These are phyloP conservation scores for Mus caroli DNA, from an alignment of 2,797 vertebrate species.

Conservation along the genomic window DNA sequence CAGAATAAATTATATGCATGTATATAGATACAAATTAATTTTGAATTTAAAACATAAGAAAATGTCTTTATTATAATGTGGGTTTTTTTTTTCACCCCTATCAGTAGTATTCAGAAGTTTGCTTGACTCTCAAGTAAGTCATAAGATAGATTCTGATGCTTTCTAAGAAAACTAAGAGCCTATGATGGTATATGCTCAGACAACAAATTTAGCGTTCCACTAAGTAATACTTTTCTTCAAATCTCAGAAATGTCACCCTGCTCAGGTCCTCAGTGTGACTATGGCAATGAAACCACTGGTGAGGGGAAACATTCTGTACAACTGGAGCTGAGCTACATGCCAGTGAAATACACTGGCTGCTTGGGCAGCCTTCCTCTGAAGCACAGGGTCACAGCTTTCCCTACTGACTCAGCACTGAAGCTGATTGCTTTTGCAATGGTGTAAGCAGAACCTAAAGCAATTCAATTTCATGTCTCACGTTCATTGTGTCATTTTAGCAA, in stretches of 20 bases:
- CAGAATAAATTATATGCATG: not conserved
- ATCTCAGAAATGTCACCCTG: not conserved
- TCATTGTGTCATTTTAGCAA: not conserved
- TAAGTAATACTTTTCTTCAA: not conserved
- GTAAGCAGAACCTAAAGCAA: not conserved
- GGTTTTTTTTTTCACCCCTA: too few species aligned
- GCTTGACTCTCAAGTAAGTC: not conserved
- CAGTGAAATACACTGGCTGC: not conserved
- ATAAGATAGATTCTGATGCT: too few species aligned
- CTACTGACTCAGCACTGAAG: not conserved
- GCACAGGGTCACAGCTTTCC: too few species aligned
- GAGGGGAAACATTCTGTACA: not conserved
- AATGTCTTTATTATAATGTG: not conserved
- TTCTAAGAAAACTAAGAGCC: not conserved
- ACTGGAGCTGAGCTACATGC: not conserved
- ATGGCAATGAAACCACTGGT: not conserved
- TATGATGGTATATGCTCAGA: not conserved
- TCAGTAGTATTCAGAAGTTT: not conserved
- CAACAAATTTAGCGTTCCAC: not conserved
- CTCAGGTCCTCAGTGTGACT: not conserved
- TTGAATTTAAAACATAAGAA: not conserved
- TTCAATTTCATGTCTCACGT: not conserved
- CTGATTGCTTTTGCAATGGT: not conserved
- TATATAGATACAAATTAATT: not conserved
- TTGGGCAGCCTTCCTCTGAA: not conserved